These are phyloP conservation scores for Esox niger DNA, from an alignment of 2,113 vertebrate genomes.

Conservation along the genomic window DNA sequence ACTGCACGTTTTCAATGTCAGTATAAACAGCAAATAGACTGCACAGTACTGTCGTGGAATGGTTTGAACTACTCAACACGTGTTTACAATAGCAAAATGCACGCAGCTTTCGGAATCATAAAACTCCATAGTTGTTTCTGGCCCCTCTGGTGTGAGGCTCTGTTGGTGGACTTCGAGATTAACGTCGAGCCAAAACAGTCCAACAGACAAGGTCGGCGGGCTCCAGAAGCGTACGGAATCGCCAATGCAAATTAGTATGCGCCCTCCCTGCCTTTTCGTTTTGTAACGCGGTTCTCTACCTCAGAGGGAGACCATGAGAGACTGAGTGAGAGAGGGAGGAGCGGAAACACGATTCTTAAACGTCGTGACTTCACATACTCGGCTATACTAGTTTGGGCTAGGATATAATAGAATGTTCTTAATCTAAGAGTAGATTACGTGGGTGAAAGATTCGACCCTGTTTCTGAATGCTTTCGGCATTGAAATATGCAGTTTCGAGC, in stretches of 20 bases:
- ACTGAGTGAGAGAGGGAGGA: neutral
- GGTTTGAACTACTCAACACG: neutral
- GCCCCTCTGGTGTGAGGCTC: too few species aligned
- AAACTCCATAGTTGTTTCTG: neutral
- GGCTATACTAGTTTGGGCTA: neutral
- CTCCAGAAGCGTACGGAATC: slow-evolving; percentile 57
- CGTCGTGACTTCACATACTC: slow-evolving; percentile 11
- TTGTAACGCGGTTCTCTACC: neutral
- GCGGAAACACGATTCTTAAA: neutral
- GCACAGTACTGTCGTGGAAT: neutral
- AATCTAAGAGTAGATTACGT: neutral
- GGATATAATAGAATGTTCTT: neutral
- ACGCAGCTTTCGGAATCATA: neutral
- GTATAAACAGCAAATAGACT: neutral
- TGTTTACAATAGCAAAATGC: neutral
- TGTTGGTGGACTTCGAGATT: too few species aligned
- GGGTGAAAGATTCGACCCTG: neutral
- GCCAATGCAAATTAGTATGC: slow-evolving; percentile 64
- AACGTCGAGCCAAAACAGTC: too few species aligned
- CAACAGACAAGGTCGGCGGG: slow-evolving; percentile 33
- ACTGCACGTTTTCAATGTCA: neutral
- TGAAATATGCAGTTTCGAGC: neutral
- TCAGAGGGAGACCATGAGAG: too few species aligned
- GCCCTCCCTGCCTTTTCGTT: slow-evolving; percentile 5
- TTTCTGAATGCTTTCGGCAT: neutral